phyloP scores from a whole-genome alignment of 2,888 invertebrate genomes.

The Chorisops tibialis region DNA sequence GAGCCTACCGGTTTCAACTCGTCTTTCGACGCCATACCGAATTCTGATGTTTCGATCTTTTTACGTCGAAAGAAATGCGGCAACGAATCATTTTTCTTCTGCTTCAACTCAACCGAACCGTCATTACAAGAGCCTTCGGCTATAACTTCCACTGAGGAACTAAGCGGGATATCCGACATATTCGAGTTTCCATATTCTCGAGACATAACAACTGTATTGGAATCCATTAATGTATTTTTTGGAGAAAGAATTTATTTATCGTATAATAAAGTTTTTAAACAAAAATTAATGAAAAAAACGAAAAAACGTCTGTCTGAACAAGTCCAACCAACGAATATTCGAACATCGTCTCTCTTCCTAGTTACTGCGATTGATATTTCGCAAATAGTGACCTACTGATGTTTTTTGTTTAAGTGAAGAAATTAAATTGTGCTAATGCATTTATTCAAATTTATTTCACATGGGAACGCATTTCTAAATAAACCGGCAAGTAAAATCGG shows the following conservation, averaged over 20 bases:
- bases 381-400: too few relatives aligned
- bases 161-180: slow-evolving; percentile 11
- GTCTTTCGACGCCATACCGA: background rate
- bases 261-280: background rate
- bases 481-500: too few relatives aligned
- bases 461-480: too few relatives aligned
- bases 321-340: background rate
- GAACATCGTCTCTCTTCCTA: background rate
- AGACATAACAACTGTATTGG: background rate
- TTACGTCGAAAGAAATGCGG: slow-evolving; percentile 17
- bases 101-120: background rate
- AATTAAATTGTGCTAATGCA: too few relatives aligned
- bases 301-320: slow-evolving; percentile 5
- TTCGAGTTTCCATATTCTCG: slow-evolving; percentile 5
- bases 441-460: too few relatives aligned
- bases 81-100: slow-evolving; percentile 8
- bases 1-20: slow-evolving; percentile 3
- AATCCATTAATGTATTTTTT: slow-evolving; percentile 5
- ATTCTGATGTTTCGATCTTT: background rate
- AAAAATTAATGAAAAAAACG: slow-evolving; percentile 6
- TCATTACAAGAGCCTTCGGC: background rate
- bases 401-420: too few relatives aligned
- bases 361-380: background rate
- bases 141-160: slow-evolving; percentile 2
- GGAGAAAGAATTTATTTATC: background rate